Evolutionary conservation across 2,888 invertebrate species (phyloP), one percentile per base, ranked within the genome.

Genomic region (Nowickia ferox): DNA sequence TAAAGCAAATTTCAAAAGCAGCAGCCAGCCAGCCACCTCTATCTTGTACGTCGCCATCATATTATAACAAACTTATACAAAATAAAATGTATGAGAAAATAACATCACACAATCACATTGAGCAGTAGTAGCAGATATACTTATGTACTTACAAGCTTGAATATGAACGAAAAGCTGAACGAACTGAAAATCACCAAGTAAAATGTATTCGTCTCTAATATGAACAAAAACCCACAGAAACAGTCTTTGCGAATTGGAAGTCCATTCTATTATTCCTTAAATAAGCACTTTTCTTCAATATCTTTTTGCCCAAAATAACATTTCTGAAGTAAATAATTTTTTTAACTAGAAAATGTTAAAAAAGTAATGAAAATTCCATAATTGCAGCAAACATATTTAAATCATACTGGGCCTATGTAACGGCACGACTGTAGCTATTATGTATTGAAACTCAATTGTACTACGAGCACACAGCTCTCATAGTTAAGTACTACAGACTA

Each of bases 11-110:
- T 76, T 81, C n/a, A 75, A 65, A 80, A 57, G 63, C 71, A 79
- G 79, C 85, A 83, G 81, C 69, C 80, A 81, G 78, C 69, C 65
- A 84, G 74, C 75, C 71, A 83, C 19, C 76, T 48, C 44, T 57
- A 75, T 79, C 84, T 74, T 68, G 69, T 75, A 74, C 79, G 79
- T 76, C 84, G 84, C 75, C 84, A 84, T 74, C 63, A 75, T 59
- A 81, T 81, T 80, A 72, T 53, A 81, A 74, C 78, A 84, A 78
- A 59, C 72, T 72, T 75, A 75, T 77, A 78, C 83, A 84, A 61
- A 74, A 79, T 57, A 84, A 79, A 78, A 68, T 78, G 74, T 74
- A 84, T 69, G 83, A 77, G 83, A 77, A 83, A 83, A 82, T 71
- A 65, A 42, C 46, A 38, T 40, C 46, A 69, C 63, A 42, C 46